Conservation (phyloP, 2,888 invertebrate species). For the Scaptomyza caliginosa region DNA sequence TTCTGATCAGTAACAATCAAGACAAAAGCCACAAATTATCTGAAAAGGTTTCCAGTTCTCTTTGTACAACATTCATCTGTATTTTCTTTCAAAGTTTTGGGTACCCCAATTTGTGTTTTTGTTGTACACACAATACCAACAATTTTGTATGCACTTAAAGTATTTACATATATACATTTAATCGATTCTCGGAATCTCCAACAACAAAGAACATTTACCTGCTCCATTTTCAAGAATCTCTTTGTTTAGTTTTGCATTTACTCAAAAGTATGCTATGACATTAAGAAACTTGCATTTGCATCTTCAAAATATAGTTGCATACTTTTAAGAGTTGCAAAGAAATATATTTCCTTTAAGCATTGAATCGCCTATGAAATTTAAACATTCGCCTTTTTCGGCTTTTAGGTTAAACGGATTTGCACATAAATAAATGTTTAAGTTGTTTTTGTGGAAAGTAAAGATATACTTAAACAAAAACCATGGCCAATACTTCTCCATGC, state of each 20-base stretch:
- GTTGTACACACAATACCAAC: slow-evolving; percentile 16
- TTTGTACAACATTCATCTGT: not conserved
- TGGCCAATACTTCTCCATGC: too few species aligned
- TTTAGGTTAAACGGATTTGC: too few species aligned
- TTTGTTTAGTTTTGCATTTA: not conserved
- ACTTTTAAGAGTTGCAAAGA: not conserved
- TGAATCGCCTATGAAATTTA: not conserved
- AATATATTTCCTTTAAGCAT: not conserved
- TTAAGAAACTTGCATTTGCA: too few species aligned
- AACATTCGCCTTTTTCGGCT: too few species aligned
- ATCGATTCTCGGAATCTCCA: not conserved
- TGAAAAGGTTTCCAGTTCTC: not conserved
- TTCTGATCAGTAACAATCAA: not conserved
- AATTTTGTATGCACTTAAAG: not conserved
- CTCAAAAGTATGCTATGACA: slow-evolving; percentile 17
- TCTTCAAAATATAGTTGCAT: not conserved
- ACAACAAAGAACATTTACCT: slow-evolving; percentile 1
- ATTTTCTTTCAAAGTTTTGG: slow-evolving; percentile 3
- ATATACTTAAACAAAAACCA: too few species aligned
- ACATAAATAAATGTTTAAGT: too few species aligned
- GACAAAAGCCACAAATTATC: not conserved
- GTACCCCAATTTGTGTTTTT: not conserved
- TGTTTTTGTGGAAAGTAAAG: too few species aligned
- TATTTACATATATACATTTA: not conserved
- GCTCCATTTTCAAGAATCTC: not conserved